Percentiles rank a stretch among this genome's conserved stretches.
phyloP scores from a whole-genome alignment of 2,888 invertebrate species.

The Tortrix viridana region DNA sequence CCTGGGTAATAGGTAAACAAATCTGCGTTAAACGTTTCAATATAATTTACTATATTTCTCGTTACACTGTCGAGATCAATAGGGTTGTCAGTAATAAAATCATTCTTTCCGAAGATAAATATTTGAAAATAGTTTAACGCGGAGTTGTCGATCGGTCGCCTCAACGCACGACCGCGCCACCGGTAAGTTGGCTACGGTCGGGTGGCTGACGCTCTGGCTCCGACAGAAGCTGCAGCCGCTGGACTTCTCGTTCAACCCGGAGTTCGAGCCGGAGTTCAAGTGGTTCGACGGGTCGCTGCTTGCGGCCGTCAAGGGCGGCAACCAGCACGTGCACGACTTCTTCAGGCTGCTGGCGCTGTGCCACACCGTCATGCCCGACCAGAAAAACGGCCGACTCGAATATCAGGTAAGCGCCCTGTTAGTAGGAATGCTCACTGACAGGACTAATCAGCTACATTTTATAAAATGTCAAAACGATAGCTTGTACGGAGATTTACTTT shows the following conservation, averaged over 20 bases:
- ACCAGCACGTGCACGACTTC: conserved; percentile 92
- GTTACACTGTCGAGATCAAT: background rate
- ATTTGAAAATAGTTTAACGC: conserved; percentile 10
- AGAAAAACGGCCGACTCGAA: conserved; percentile 90
- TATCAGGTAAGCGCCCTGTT: conserved; percentile 85
- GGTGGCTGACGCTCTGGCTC: background rate
- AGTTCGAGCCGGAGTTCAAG: conserved; percentile 95
- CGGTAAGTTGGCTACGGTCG: background rate
- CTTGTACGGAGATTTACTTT: no score
- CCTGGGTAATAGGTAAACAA: conserved; percentile 33
- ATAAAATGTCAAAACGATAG: no score
- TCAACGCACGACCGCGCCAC: conserved; percentile 7
- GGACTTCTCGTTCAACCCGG: conserved; percentile 97
- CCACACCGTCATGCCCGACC: conserved; percentile 99
- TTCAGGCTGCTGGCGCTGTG: conserved; percentile 97
- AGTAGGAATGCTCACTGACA: no score
- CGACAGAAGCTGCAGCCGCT: conserved; percentile 89
- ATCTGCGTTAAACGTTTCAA: conserved; percentile 40
- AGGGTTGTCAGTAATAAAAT: background rate
- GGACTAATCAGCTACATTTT: no score
- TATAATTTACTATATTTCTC: conserved; percentile 19
- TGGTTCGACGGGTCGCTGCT: conserved; percentile 96
- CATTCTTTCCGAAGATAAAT: background rate
- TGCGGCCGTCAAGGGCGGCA: conserved; percentile 91
- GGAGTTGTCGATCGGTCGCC: conserved; percentile 13